Conservation (phyloP, 2,113 vertebrate species). For the Gallinago paraguaiae region DNA sequence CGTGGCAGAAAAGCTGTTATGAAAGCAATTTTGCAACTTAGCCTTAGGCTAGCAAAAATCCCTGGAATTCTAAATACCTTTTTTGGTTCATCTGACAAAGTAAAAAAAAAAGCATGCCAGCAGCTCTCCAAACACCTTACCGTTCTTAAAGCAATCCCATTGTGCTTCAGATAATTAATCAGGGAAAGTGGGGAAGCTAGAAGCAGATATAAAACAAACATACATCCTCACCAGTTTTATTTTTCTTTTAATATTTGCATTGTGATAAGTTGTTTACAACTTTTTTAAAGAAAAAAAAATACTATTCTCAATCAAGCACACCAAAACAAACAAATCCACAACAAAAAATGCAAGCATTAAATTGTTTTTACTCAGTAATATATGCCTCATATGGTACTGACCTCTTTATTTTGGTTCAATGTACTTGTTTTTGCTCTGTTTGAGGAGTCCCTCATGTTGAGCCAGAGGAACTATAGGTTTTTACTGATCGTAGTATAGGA, state of each 20-base stretch:
- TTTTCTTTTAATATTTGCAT: background rate
- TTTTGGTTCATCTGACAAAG: background rate
- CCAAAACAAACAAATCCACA: background rate
- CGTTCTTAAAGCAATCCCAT: background rate
- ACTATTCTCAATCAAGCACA: background rate
- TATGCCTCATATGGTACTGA: background rate
- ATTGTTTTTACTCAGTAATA: background rate
- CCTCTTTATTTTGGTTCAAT: background rate
- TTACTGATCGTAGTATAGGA: background rate
- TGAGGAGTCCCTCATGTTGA: background rate
- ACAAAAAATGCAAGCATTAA: background rate
- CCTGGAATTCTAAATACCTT: background rate
- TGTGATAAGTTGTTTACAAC: background rate
- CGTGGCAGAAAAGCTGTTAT: background rate
- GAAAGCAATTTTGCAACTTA: background rate
- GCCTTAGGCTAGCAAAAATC: background rate
- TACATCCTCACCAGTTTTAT: background rate
- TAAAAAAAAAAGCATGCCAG: background rate
- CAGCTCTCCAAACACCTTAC: background rate
- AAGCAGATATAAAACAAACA: background rate
- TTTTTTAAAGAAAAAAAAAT: background rate
- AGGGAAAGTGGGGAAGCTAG: background rate
- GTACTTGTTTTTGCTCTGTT: background rate
- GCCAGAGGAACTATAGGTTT: background rate
- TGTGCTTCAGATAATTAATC: background rate